A percentile compares a stretch with the other conserved stretches of the same genome.
Evolutionary conservation across 2,888 invertebrate species (phyloP).

Genomic region (Steromphala cineraria): DNA sequence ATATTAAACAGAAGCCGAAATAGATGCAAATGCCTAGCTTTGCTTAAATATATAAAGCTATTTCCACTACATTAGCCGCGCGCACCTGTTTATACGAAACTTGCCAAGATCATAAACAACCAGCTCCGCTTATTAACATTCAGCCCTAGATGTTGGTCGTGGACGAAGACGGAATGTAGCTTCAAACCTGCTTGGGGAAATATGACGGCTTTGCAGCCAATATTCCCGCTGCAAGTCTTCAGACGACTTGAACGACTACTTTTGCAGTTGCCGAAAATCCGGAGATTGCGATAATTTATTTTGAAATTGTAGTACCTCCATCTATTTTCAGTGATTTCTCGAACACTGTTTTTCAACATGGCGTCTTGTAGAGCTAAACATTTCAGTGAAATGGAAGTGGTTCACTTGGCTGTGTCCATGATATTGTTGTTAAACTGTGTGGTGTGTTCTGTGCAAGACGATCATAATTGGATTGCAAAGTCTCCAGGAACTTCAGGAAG

Average conservation of each 20-base stretch:
- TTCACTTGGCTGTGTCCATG: conserved; percentile 35
- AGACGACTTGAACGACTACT: conserved; percentile 41
- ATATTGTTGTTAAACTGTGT: conserved; percentile 31
- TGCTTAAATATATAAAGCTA: no score
- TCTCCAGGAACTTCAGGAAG: conserved; percentile 31
- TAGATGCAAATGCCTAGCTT: no score
- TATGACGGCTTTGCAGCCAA: conserved; percentile 35
- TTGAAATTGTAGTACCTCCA: not conserved
- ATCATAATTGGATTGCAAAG: conserved; percentile 36
- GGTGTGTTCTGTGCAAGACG: conserved; percentile 28
- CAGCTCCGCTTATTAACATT: conserved; percentile 47
- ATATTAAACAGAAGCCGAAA: no score
- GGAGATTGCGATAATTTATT: conserved; percentile 1
- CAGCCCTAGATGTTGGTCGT: conserved; percentile 35
- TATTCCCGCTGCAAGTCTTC: conserved; percentile 43
- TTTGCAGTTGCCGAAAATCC: conserved; percentile 21
- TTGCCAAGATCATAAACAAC: not conserved
- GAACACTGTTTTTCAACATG: conserved; percentile 48
- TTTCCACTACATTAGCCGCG: not conserved
- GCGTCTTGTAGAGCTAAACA: conserved; percentile 43
- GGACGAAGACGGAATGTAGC: conserved; percentile 14
- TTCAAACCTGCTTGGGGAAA: conserved; percentile 13
- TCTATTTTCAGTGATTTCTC: conserved; percentile 8
- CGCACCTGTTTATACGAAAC: conserved; percentile 31
- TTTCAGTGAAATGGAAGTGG: conserved; percentile 23